A percentile compares a stretch with the other conserved stretches of the same genome.
These are phyloP conservation scores for Drosophila subquinaria DNA, from an alignment of 2,888 invertebrate species.

Conservation along the genomic window DNA sequence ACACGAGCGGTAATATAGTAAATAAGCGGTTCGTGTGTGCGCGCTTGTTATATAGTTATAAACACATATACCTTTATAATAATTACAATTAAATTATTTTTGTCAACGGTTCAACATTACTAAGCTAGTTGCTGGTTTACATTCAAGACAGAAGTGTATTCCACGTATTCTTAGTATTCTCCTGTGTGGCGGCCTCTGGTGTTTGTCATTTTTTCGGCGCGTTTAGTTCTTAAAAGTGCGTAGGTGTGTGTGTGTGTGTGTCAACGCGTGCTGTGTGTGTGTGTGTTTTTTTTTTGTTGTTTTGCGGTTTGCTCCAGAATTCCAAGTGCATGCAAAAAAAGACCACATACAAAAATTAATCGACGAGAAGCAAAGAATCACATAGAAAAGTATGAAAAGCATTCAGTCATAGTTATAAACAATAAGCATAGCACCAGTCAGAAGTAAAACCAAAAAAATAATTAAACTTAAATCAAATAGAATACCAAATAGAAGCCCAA, in stretches of 20 bases:
- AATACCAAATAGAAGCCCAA: constrained; percentile 17
- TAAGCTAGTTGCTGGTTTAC: constrained; percentile 13
- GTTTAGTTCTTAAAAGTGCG: constrained; percentile 37
- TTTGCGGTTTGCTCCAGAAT: constrained; percentile 22
- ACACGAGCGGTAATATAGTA: constrained; percentile 42
- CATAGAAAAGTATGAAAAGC: constrained; percentile 13
- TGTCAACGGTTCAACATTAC: constrained; percentile 1
- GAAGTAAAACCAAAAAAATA: constrained; percentile 38
- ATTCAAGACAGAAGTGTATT: constrained; percentile 20
- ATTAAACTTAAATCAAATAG: constrained; percentile 12
- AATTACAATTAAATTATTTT: constrained; percentile 9
- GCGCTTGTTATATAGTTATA: constrained; percentile 38
- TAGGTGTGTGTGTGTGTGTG: constrained; percentile 43
- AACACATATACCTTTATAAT: constrained; percentile 11
- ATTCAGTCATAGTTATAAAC: constrained; percentile 8
- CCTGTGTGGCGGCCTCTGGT: constrained; percentile 21
- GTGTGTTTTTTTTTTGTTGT: constrained; percentile 36
- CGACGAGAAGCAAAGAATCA: constrained; percentile 4
- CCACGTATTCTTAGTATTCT: constrained; percentile 9
- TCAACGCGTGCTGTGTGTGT: constrained; percentile 42
- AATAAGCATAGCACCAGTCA: constrained; percentile 2
- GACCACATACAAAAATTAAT: constrained; percentile 20
- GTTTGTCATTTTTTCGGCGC: constrained; percentile 44
- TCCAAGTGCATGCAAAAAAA: constrained; percentile 11
- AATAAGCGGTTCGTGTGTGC: constrained; percentile 57